Percentiles rank a stretch among this genome's conserved stretches.
Conservation (phyloP, 2,113 vertebrate species). For the Eulemur macaco region DNA sequence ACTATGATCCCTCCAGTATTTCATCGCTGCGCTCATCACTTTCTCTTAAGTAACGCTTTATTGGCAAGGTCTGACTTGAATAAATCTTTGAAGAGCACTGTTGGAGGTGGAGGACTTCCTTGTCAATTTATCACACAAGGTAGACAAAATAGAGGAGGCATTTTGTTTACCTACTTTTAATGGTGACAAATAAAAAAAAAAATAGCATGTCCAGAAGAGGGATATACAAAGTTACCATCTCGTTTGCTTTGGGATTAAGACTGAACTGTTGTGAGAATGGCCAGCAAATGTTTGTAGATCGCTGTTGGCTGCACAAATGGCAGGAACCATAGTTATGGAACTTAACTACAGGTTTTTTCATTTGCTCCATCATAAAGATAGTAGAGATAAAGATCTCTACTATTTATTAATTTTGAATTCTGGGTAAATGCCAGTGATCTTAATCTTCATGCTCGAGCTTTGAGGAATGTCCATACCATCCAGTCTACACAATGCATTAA, state of each 20-base stretch:
- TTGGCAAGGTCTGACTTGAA: background rate
- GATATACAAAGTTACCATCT: background rate
- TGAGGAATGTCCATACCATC: background rate
- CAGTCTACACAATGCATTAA: accelerated
- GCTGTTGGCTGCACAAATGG: background rate
- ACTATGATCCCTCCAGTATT: background rate
- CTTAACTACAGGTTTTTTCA: background rate
- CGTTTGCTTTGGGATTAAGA: background rate
- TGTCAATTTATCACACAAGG: background rate
- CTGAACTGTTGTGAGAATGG: background rate
- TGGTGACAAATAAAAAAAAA: background rate
- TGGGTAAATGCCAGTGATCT: background rate
- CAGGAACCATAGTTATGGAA: background rate
- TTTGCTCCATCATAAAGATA: background rate
- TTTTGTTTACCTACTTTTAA: background rate
- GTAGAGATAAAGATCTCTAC: background rate
- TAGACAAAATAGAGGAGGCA: background rate
- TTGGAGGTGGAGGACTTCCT: background rate
- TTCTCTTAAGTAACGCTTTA: background rate
- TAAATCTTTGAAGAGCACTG: background rate
- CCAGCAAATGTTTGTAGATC: background rate
- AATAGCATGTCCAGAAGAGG: background rate
- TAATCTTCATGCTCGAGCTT: background rate
- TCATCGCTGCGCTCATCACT: background rate
- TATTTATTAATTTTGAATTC: background rate